Percentiles rank a stretch among this genome's conserved stretches.
phyloP scores from a whole-genome alignment of 2,113 vertebrate species.

The Blennius ocellaris region DNA sequence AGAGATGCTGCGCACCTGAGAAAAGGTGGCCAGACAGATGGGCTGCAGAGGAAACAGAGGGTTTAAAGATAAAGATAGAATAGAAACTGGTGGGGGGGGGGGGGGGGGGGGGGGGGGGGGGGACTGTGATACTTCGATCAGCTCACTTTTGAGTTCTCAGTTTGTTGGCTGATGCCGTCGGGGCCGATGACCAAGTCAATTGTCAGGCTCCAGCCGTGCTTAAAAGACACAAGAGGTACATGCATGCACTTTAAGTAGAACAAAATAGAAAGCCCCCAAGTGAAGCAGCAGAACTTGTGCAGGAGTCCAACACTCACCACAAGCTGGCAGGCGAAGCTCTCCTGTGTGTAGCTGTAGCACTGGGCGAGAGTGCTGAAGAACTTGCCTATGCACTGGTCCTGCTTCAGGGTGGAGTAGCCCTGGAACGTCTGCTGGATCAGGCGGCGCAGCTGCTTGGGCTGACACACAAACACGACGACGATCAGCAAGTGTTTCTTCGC shows the following conservation, averaged over 20 bases:
- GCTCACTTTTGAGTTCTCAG: constrained; percentile 85
- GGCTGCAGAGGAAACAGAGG: constrained; percentile 78
- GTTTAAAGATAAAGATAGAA: not conserved
- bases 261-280: not conserved
- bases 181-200: constrained; percentile 93
- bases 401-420: constrained; percentile 72
- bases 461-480: not conserved
- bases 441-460: constrained; percentile 74
- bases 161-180: constrained; percentile 92
- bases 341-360: constrained; percentile 72
- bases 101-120: too few species aligned
- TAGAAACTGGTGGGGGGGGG: fast-evolving
- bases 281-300: not conserved
- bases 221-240: constrained; percentile 8
- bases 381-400: constrained; percentile 71
- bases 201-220: constrained; percentile 90
- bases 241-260: not conserved
- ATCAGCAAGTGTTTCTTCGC: not conserved
- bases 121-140: constrained; percentile 82
- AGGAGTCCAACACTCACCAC: constrained; percentile 46
- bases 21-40: constrained; percentile 87
- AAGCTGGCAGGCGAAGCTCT: constrained; percentile 72
- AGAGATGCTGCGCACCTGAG: constrained; percentile 88
- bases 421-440: constrained; percentile 78
- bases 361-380: constrained; percentile 75